phyloP scores from a whole-genome alignment of 2,888 invertebrate genomes.

The Eupithecia vulgata region DNA sequence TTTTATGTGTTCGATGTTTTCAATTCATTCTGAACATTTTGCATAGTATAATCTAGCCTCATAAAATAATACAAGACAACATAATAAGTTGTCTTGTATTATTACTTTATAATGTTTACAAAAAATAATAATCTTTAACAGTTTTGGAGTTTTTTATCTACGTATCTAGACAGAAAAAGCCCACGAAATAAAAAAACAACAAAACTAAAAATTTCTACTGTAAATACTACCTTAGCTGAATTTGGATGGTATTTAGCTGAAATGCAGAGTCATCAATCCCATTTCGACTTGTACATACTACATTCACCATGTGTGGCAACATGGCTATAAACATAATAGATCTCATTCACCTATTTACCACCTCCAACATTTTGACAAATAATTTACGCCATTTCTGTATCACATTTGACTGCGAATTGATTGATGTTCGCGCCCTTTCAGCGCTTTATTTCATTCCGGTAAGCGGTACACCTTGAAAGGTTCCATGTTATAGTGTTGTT shows the following conservation, averaged over 20 bases:
- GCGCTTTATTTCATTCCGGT: conserved; percentile 25
- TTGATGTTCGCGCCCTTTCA: conserved; percentile 22
- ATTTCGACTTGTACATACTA: background rate
- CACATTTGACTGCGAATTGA: conserved; percentile 17
- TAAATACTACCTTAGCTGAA: too few relatives aligned
- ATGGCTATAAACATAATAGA: background rate
- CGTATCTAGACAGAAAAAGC: too few relatives aligned
- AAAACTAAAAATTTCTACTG: too few relatives aligned
- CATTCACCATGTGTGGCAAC: background rate
- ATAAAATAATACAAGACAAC: too few relatives aligned
- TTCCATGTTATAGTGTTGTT: background rate
- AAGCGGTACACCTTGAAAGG: conserved; percentile 11
- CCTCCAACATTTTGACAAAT: background rate
- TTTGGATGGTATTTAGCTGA: background rate
- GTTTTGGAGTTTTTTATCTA: too few relatives aligned
- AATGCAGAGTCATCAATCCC: background rate
- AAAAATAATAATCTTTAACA: too few relatives aligned
- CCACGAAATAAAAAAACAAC: too few relatives aligned
- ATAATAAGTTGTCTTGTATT: too few relatives aligned
- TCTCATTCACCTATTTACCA: background rate
- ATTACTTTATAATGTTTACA: too few relatives aligned
- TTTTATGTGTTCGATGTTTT: background rate
- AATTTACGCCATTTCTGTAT: background rate
- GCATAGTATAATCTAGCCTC: too few relatives aligned
- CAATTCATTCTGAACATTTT: too few relatives aligned